Base-by-base conservation (phyloP, 2,797 vertebrate genomes). In the Sebastes hubbsi region DNA sequence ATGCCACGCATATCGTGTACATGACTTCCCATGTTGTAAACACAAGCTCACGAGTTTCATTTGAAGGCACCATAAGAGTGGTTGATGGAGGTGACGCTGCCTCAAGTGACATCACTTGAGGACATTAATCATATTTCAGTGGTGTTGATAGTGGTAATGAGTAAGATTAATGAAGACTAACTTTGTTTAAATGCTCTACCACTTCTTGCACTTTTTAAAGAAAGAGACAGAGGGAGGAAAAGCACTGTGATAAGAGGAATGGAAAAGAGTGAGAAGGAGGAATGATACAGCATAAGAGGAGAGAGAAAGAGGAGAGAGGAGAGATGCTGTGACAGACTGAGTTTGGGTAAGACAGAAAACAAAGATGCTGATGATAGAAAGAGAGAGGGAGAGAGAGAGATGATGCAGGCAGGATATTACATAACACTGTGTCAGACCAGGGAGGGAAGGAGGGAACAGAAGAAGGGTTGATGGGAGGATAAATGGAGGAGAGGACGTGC, bases 371-470 rank as follows among this genome's bases (percentile, higher is more conserved):
- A 84, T 77, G 59, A 82, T 20, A 75, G 32, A 46, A 12, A 63
- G 71, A 24, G 77, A 83, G 55, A 24, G 74, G 69, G 59, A 29
- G 29, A 55, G 75, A 32, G 63, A 10, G 73, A 64, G 76, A 80
- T 75, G 76, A 89, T 85, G 77, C 54, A 69, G 72, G 64, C 72
- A 78, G 80, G 52, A 70, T 34, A 85, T 93, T 91, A 82, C 70
- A 78, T 92, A 91, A 93, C 70, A 29, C 29, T 75, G 42, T 69
- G 22, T 84, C 72, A 77, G 73, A 70, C 60, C 54, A 82, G 78
- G 36, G 32, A 46, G 38, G 38, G 56, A 30, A 25, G 60, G 52
- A 76, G 60, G 49, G 64, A 54, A 58, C 20, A 72, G 79, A 38
- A 27, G 63, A 68, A 14, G 62, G 32, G 24, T 14, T 25, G 61